Evolutionary conservation across 2,113 vertebrate genomes (phyloP).

Genomic region (Hyperopisus bebe): DNA sequence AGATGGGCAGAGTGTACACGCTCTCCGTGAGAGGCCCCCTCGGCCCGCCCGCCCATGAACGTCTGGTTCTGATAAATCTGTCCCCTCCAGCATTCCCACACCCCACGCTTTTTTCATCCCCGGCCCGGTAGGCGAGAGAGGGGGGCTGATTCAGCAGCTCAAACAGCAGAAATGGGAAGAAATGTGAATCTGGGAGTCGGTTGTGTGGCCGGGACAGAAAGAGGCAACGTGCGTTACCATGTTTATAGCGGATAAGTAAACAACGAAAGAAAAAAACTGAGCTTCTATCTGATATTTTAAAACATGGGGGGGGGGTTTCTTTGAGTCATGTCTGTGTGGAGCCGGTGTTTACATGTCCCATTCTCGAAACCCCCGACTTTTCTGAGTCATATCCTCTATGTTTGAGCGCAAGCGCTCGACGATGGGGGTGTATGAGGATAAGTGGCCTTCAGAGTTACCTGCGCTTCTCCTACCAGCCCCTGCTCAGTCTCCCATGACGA

Average conservation of each 20-base stretch:
- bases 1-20: neutral
- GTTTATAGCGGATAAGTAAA: neutral
- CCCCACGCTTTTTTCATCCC: neutral
- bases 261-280: neutral
- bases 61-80: slow-evolving; percentile 66
- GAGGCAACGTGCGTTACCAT: neutral
- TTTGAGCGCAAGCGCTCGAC: neutral
- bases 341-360: neutral
- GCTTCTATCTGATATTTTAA: neutral
- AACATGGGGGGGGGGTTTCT: neutral
- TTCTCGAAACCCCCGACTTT: neutral
- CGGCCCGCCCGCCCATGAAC: slow-evolving; percentile 49
- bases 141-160: slow-evolving; percentile 33
- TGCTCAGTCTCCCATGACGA: neutral
- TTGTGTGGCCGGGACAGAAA: slow-evolving; percentile 31
- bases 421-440: neutral
- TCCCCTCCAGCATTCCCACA: slow-evolving; percentile 34
- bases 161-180: slow-evolving; percentile 39
- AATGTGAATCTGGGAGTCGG: slow-evolving; percentile 37
- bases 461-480: neutral
- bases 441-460: neutral
- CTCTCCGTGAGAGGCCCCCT: neutral
- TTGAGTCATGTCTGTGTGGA: neutral
- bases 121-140: neutral
- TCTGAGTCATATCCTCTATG: neutral